These are phyloP conservation scores for Conus canariensis DNA, from an alignment of 2,888 invertebrate genomes.

Conservation along the genomic window DNA sequence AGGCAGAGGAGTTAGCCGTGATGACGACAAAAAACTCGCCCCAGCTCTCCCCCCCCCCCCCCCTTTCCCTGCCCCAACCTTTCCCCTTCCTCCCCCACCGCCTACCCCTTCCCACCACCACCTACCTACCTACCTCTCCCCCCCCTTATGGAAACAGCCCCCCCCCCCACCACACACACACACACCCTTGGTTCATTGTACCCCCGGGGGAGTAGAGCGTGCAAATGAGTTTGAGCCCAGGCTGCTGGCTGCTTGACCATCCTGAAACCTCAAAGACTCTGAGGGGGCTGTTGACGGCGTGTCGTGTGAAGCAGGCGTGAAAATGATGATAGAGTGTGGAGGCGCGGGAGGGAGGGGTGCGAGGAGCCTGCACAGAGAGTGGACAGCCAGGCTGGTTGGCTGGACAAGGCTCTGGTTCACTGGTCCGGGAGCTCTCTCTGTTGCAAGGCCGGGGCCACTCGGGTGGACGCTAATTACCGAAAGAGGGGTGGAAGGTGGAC, in stretches of 20 bases:
- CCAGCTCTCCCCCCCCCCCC: no score
- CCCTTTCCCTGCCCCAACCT: no score
- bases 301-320: background rate
- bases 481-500: no score
- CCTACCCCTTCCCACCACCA: no score
- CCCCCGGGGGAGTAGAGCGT: background rate
- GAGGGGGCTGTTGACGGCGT: background rate
- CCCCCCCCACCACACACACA: background rate
- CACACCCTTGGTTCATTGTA: background rate
- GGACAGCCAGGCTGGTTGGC: background rate
- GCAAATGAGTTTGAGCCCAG: background rate
- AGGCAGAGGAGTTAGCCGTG: background rate
- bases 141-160: background rate
- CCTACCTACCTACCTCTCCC: background rate
- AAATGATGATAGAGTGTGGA: background rate
- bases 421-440: no score
- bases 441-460: no score
- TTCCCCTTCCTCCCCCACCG: no score
- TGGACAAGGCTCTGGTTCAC: no score
- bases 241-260: background rate
- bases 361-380: background rate
- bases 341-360: background rate
- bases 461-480: no score
- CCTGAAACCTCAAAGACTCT: background rate
- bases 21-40: constrained; percentile 4